These are phyloP conservation scores for Philopotamus ludificatus DNA, from an alignment of 1,140 invertebrate species.

Conservation along the genomic window DNA sequence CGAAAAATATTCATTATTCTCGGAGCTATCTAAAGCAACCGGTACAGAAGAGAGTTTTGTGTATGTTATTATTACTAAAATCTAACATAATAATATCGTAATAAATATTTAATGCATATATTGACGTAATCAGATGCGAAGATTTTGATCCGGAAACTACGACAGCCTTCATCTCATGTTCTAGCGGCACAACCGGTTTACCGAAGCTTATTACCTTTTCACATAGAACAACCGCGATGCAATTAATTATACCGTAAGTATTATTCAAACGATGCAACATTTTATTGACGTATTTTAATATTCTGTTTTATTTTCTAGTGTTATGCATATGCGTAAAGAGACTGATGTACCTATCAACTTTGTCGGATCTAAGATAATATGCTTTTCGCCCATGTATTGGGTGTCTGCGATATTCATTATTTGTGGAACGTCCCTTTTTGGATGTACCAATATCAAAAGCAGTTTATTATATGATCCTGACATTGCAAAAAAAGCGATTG, in stretches of 20 bases:
- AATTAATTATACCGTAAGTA: not conserved
- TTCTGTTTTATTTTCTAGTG: too few species aligned
- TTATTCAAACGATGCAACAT: too few species aligned
- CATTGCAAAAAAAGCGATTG: not conserved
- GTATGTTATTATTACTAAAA: not conserved
- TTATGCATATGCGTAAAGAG: too few species aligned
- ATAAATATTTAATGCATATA: not conserved
- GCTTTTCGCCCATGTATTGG: not conserved
- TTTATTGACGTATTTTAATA: too few species aligned
- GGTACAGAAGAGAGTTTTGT: conserved; percentile 29
- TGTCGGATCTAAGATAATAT: not conserved
- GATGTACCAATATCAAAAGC: not conserved
- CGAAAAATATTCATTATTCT: conserved; percentile 3
- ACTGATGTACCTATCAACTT: too few species aligned
- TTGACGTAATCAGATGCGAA: conserved; percentile 8
- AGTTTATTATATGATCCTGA: not conserved
- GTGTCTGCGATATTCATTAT: not conserved
- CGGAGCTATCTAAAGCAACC: conserved; percentile 19
- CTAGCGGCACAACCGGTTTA: conserved; percentile 36
- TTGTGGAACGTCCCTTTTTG: not conserved
- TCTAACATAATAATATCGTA: not conserved
- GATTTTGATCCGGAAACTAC: conserved; percentile 36
- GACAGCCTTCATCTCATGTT: conserved; percentile 26
- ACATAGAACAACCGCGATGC: conserved; percentile 6
- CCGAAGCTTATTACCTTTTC: conserved; percentile 35